Conservation (phyloP, 2,797 vertebrate species). For the Microctenopoma steveboyesi region DNA sequence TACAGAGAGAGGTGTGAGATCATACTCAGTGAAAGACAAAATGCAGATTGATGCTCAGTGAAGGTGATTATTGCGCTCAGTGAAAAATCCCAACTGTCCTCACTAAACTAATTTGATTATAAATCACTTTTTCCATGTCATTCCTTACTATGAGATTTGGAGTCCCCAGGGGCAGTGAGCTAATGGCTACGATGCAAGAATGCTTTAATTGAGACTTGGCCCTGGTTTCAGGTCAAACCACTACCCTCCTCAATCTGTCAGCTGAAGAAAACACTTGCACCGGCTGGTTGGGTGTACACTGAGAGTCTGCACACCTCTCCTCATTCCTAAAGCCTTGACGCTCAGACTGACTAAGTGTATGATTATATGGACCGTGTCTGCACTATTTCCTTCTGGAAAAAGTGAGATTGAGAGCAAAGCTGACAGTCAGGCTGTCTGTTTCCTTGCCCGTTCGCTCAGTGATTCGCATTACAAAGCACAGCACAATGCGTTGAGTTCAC, state of each 20-base stretch:
- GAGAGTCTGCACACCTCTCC: conserved; percentile 64
- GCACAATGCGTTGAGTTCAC: conserved; percentile 65
- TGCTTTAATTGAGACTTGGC: conserved; percentile 73
- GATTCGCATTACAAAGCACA: conserved; percentile 71
- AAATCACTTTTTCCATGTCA: conserved; percentile 82
- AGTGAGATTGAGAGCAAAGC: conserved; percentile 64
- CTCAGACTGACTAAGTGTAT: conserved; percentile 61
- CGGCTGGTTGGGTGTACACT: conserved; percentile 50
- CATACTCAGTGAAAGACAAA: conserved; percentile 28
- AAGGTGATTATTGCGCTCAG: conserved; percentile 59
- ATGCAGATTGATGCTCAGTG: conserved; percentile 18
- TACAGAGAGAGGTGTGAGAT: conserved; percentile 29
- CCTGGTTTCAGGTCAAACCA: conserved; percentile 66
- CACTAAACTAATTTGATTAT: conserved; percentile 68
- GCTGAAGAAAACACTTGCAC: conserved; percentile 64
- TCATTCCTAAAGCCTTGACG: conserved; percentile 29
- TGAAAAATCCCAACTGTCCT: conserved; percentile 61
- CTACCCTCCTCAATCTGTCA: conserved; percentile 61
- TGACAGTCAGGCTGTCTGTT: conserved; percentile 72
- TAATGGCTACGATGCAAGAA: conserved; percentile 81
- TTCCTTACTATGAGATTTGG: conserved; percentile 74
- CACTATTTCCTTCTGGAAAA: conserved; percentile 76
- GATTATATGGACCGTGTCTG: conserved; percentile 70
- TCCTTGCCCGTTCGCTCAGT: conserved; percentile 60
- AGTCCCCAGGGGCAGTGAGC: conserved; percentile 83